Evolutionary conservation across 2,888 invertebrate species (phyloP).

Genomic region (Phasia obesa): DNA sequence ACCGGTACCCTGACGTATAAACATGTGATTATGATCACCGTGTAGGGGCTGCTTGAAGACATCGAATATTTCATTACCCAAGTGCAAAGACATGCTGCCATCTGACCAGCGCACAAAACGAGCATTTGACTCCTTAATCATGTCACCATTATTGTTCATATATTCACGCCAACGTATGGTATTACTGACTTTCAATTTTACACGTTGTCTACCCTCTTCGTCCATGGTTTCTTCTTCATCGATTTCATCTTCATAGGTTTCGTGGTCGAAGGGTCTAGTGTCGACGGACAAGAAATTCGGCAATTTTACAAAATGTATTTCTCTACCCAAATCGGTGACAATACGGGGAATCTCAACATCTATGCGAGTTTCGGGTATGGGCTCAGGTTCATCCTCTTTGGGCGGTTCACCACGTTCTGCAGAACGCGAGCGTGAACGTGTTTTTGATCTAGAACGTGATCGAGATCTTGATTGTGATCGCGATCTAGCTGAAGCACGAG

Average conservation of each 20-base stretch:
- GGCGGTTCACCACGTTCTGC: constrained; percentile 74
- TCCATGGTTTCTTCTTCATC: constrained; percentile 99
- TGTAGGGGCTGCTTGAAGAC: constrained; percentile 96
- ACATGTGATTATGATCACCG: constrained; percentile 98
- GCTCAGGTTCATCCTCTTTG: constrained; percentile 87
- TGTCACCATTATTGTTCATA: constrained; percentile 91
- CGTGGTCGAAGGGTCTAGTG: constrained; percentile 96
- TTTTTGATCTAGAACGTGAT: constrained; percentile 75
- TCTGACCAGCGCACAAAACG: constrained; percentile 98
- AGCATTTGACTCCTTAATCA: constrained; percentile 95
- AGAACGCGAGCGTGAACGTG: constrained; percentile 78
- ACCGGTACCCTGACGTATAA: constrained; percentile 95
- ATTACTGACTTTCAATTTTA: constrained; percentile 97
- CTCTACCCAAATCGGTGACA: constrained; percentile 94
- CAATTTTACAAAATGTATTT: constrained; percentile 97
- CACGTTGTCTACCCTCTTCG: constrained; percentile 94
- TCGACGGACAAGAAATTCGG: constrained; percentile 99
- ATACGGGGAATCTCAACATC: constrained; percentile 99
- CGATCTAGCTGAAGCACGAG: constrained; percentile 72
- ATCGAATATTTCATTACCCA: constrained; percentile 99
- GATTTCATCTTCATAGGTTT: constrained; percentile 98
- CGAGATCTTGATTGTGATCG: constrained; percentile 78
- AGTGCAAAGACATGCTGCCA: constrained; percentile 97
- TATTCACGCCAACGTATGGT: constrained; percentile 96
- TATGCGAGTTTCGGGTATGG: constrained; percentile 95